A percentile compares a stretch with the other conserved stretches of the same genome.
phyloP scores from a whole-genome alignment of 2,113 vertebrate genomes.

The Corythornis madagascariensis region DNA sequence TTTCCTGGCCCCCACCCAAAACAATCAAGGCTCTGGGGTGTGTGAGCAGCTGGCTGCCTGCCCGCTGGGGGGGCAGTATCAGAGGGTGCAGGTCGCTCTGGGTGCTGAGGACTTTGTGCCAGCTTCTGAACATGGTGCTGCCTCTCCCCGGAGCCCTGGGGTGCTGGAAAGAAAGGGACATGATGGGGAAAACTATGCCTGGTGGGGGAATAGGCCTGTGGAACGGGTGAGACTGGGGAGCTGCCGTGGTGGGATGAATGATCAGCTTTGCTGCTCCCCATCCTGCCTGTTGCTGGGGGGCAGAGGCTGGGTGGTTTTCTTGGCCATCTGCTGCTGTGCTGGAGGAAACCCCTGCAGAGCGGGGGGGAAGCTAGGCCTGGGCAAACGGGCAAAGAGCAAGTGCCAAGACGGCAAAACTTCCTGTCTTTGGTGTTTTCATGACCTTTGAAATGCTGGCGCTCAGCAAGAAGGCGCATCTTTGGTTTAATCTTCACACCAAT shows the following conservation, averaged over 20 bases:
- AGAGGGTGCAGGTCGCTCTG: not conserved
- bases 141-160: not conserved
- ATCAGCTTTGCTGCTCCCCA: not conserved
- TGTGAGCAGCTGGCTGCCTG: not conserved
- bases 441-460: not conserved
- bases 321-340: not conserved
- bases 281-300: not conserved
- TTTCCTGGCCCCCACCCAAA: fast-evolving
- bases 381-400: not conserved
- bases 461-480: too few relatives aligned
- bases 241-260: fast-evolving
- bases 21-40: not conserved
- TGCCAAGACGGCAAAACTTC: not conserved
- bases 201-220: fast-evolving
- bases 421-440: not conserved
- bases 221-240: fast-evolving
- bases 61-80: not conserved
- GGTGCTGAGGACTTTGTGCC: not conserved
- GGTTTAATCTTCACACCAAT: not conserved
- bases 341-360: not conserved
- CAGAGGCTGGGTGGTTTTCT: not conserved
- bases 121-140: not conserved
- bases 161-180: not conserved
- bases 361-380: not conserved
- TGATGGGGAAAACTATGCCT: fast-evolving